phyloP scores from a whole-genome alignment of 2,888 invertebrate species.

The Metalampra italica region DNA sequence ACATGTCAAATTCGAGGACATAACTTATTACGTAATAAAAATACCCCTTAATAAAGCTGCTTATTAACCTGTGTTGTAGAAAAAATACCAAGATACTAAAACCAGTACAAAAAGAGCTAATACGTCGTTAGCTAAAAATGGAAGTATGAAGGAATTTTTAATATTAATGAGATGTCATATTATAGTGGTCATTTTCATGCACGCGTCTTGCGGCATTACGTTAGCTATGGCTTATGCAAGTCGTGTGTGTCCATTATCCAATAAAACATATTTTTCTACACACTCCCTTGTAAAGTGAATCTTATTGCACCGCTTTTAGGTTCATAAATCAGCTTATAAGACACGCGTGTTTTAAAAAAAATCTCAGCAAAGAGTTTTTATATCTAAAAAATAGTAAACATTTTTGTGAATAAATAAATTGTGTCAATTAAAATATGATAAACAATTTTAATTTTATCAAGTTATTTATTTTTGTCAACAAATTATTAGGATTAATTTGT shows the following conservation, averaged over 20 bases:
- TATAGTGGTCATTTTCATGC: slow-evolving; percentile 21
- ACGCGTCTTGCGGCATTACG: slow-evolving; percentile 17
- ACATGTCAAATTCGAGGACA: background rate
- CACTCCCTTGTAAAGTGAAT: too few species aligned
- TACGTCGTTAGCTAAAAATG: slow-evolving; percentile 1
- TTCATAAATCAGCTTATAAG: too few species aligned
- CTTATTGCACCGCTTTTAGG: too few species aligned
- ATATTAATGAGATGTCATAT: slow-evolving; percentile 17
- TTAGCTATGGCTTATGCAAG: slow-evolving; percentile 13
- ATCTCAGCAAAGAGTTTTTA: too few species aligned
- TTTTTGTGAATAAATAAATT: too few species aligned
- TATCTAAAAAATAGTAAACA: too few species aligned
- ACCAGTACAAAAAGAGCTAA: slow-evolving; percentile 4
- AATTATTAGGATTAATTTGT: too few species aligned
- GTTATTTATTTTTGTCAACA: too few species aligned
- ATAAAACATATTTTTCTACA: too few species aligned
- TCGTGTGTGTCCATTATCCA: slow-evolving; percentile 14
- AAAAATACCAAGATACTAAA: background rate
- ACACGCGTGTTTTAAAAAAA: too few species aligned
- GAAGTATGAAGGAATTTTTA: slow-evolving; percentile 8
- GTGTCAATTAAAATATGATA: too few species aligned
- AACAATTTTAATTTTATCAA: too few species aligned
- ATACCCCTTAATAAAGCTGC: background rate
- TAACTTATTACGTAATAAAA: background rate
- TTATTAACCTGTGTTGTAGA: background rate